phyloP scores from a whole-genome alignment of 2,888 invertebrate genomes.

The Tillus elongatus region DNA sequence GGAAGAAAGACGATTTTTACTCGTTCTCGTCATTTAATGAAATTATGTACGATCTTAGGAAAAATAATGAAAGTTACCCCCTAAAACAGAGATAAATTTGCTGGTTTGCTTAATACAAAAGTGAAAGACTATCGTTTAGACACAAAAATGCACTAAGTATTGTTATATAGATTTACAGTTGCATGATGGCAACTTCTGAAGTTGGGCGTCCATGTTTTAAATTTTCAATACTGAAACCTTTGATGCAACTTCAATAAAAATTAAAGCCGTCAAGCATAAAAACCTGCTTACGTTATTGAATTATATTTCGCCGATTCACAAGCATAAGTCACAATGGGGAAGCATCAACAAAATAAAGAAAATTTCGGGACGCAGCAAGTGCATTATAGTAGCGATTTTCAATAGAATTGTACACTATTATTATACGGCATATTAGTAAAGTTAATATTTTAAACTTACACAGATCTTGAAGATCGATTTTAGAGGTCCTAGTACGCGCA shows the following conservation, averaged over 20 bases:
- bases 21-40: conserved; percentile 4
- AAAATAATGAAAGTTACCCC: conserved; percentile 5
- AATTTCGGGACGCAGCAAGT: too few relatives aligned
- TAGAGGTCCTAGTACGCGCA: too few relatives aligned
- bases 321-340: conserved; percentile 6
- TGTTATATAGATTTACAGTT: neutral
- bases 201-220: conserved; percentile 1
- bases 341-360: too few relatives aligned
- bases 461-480: too few relatives aligned
- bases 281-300: conserved; percentile 5
- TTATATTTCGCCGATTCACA: conserved; percentile 5
- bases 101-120: conserved; percentile 6
- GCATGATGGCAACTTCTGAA: neutral
- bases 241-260: conserved; percentile 7
- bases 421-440: too few relatives aligned
- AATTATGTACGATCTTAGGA: conserved; percentile 8
- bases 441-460: too few relatives aligned
- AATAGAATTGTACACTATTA: too few relatives aligned
- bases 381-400: too few relatives aligned
- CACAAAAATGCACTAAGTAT: conserved; percentile 1
- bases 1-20: conserved; percentile 9
- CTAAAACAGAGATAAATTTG: conserved; percentile 8
- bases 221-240: neutral
- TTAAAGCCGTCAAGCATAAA: conserved; percentile 4
- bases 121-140: neutral